Percentiles rank a stretch among this genome's conserved stretches.
These are phyloP conservation scores for Cordilura impudica DNA, from an alignment of 2,888 invertebrate genomes.

Conservation along the genomic window DNA sequence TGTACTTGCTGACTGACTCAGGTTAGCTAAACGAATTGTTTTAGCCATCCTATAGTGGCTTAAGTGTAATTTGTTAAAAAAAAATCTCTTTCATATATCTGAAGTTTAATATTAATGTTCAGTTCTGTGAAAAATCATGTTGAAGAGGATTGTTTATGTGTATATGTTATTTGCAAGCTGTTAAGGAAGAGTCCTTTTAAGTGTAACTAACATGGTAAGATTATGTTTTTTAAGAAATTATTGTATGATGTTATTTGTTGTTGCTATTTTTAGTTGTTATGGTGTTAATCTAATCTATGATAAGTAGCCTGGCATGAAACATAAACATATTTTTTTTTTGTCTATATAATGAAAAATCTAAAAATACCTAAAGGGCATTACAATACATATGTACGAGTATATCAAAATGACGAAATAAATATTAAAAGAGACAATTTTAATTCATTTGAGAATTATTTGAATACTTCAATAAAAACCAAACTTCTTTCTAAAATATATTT, in stretches of 20 bases:
- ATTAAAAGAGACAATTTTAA: too few relatives aligned
- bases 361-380: neutral
- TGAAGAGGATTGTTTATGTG: neutral
- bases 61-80: constrained; percentile 36
- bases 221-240: neutral
- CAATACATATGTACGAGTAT: too few relatives aligned
- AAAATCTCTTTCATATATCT: constrained; percentile 5
- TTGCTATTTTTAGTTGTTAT: constrained; percentile 20
- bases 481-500: too few relatives aligned
- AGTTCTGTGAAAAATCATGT: neutral
- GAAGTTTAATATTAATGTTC: constrained; percentile 6
- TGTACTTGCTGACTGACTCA: neutral
- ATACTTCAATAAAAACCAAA: too few relatives aligned
- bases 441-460: too few relatives aligned
- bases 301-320: neutral
- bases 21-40: neutral
- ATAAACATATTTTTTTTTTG: neutral
- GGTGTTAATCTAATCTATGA: constrained; percentile 37
- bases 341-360: neutral
- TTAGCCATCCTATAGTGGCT: constrained; percentile 11
- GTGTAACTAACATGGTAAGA: neutral
- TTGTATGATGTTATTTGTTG: neutral
- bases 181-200: neutral
- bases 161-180: neutral
- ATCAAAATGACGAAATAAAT: too few relatives aligned